Evolutionary conservation across 1,140 invertebrate species (phyloP), one percentile per base, ranked within the genome.

Genomic region (Diorhabda sublineata): DNA sequence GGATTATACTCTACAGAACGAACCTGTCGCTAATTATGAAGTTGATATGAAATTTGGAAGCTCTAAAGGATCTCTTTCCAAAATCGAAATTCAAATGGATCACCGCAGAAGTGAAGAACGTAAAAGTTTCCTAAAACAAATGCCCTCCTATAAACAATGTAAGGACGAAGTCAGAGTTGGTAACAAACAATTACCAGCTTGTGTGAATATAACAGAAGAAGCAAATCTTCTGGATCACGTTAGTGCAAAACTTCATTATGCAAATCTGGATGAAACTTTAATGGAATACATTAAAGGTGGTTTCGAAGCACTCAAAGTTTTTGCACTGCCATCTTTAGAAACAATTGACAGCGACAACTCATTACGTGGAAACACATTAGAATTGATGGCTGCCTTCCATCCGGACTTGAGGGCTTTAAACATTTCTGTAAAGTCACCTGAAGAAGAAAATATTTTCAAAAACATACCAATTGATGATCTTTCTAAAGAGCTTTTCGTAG

Each of bases 141-240:
- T 83, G 4, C 73, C 75, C 6, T 45, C 69, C 58, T 76, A 76
- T 41, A 77, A 85, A 47, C 67, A 83, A 69, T 89, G 87, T 73
- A 42, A 79, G 45, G 45, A 80, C 56, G 78, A 89, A 73, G 85
- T 85, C 73, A 75, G 83, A 58, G 66, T 83, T 68, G 84, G 83
- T 8, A 85, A 87, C 73, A 80, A 84, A 61, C 82, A 85, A 69
- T 78, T 85, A 43, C 75, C 78, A 6, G 81, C 81, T 67, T 90
- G 89, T 75, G 81, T 83, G 45, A 83, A 85, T 56, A 79, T 84
- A 63, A 85, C 84, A 6, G 66, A 80, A 3, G 70, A 76, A 42
- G 83, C 85, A 3, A 82, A 83, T 52, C 73, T 82, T 45, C 77
- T 85, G 4, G 83, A 90, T 73, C 71, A 79, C 61, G 71, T 84